Evolutionary conservation across 2,888 invertebrate genomes (phyloP).

Genomic region (Schizaphis graminum): DNA sequence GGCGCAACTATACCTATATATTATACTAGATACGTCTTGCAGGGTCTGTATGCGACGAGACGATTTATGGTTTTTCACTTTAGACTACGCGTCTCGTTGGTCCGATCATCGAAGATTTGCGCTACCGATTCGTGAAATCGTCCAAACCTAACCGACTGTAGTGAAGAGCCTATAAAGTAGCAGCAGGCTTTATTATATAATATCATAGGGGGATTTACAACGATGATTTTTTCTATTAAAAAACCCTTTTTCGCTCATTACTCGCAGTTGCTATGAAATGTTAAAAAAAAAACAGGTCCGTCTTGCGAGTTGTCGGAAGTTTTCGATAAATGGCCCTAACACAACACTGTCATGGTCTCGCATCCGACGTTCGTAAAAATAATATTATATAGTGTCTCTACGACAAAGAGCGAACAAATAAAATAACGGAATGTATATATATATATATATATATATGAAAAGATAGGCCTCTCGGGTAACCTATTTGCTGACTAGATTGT

Average conservation of each 20-base stretch:
- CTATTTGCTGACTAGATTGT: neutral
- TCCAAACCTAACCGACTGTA: neutral
- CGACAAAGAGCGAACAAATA: neutral
- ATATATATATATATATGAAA: neutral
- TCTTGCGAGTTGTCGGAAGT: neutral
- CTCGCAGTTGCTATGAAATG: neutral
- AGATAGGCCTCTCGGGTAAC: neutral
- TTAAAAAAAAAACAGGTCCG: neutral
- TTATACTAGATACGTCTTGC: neutral
- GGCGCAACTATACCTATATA: neutral
- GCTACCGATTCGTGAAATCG: neutral
- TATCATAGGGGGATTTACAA: no score
- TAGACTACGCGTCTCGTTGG: neutral
- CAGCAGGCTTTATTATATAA: neutral
- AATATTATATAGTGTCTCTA: neutral
- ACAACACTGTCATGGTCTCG: neutral
- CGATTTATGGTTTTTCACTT: slow-evolving; percentile 13
- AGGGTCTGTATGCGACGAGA: neutral
- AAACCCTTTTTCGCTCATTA: neutral
- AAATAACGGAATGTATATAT: neutral
- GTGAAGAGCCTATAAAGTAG: neutral
- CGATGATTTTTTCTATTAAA: neutral
- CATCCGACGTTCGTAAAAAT: neutral
- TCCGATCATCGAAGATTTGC: neutral
- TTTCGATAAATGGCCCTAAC: neutral